Percentiles rank a stretch among this genome's conserved stretches.
Evolutionary conservation across 2,113 vertebrate species (phyloP).

Genomic region (Macrotis lagotis): DNA sequence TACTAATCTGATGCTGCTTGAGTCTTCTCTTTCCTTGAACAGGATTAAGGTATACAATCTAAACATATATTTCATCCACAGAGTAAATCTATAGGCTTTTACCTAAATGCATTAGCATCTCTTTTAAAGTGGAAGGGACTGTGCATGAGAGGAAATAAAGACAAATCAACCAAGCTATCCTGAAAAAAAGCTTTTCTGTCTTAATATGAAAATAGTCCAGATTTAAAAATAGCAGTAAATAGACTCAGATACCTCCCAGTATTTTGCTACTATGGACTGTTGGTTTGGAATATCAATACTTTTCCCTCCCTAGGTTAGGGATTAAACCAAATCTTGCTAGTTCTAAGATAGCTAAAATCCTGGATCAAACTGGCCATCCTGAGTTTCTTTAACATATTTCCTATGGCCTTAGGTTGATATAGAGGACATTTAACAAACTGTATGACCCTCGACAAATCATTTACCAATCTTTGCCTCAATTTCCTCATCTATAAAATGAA

Average conservation of each 20-base stretch:
- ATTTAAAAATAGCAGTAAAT: conserved; percentile 37
- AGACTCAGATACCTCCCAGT: conserved; percentile 7
- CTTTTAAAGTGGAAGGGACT: conserved; percentile 69
- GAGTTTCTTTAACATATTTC: neutral
- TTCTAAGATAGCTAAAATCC: neutral
- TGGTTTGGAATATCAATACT: conserved; percentile 3
- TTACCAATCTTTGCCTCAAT: neutral
- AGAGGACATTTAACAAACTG: neutral
- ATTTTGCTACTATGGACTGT: conserved; percentile 39
- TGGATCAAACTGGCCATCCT: neutral
- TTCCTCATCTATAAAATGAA: neutral
- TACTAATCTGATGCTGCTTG: conserved; percentile 81
- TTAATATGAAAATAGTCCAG: conserved; percentile 57
- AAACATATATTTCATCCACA: conserved; percentile 76
- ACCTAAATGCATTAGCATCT: conserved; percentile 73
- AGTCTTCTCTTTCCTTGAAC: conserved; percentile 78
- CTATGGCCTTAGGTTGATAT: neutral
- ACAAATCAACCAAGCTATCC: conserved; percentile 59
- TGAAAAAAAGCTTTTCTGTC: conserved; percentile 60
- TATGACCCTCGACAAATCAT: neutral
- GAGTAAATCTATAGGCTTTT: conserved; percentile 76
- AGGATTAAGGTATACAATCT: conserved; percentile 78
- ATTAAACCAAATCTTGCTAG: neutral
- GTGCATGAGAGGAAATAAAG: conserved; percentile 78
- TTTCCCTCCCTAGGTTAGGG: neutral